These are phyloP conservation scores for Tamias sibiricus DNA, from an alignment of 2,113 vertebrate species.

Conservation along the genomic window DNA sequence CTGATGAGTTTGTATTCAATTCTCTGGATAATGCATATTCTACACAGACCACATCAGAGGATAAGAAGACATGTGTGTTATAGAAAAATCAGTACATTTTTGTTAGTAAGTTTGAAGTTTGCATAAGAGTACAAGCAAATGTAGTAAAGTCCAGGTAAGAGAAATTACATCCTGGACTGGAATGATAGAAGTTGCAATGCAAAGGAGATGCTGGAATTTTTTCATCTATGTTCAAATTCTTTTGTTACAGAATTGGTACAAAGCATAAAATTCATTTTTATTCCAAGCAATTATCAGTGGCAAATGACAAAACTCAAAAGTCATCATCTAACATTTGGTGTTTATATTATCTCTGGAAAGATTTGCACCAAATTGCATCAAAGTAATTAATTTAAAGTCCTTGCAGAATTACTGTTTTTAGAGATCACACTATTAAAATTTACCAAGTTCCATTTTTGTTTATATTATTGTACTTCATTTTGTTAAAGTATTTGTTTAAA, in stretches of 20 bases:
- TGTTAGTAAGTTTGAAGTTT: neutral
- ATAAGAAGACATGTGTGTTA: neutral
- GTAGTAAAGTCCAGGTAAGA: neutral
- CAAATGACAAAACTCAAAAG: slow-evolving; percentile 40
- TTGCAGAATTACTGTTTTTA: slow-evolving; percentile 46
- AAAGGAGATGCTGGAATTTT: neutral
- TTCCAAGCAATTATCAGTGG: slow-evolving; percentile 7
- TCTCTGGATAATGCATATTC: neutral
- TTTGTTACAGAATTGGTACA: neutral
- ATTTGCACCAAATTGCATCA: slow-evolving; percentile 7
- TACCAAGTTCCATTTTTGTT: slow-evolving; percentile 20
- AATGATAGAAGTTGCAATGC: neutral
- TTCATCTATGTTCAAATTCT: neutral
- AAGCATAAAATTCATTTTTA: neutral
- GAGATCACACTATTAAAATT: slow-evolving; percentile 41
- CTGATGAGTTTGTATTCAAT: neutral
- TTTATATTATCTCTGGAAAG: slow-evolving; percentile 48
- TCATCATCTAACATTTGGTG: slow-evolving; percentile 15
- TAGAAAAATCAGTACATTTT: neutral
- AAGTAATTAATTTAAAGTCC: slow-evolving; percentile 55
- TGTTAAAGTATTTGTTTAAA: slow-evolving; percentile 44
- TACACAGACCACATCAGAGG: neutral
- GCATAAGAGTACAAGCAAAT: neutral
- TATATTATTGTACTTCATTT: slow-evolving; percentile 23
- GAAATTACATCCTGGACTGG: neutral